Evolutionary conservation across 2,888 invertebrate species (phyloP), one percentile per base, ranked within the genome.

Genomic region (Mycalesis mineus): DNA sequence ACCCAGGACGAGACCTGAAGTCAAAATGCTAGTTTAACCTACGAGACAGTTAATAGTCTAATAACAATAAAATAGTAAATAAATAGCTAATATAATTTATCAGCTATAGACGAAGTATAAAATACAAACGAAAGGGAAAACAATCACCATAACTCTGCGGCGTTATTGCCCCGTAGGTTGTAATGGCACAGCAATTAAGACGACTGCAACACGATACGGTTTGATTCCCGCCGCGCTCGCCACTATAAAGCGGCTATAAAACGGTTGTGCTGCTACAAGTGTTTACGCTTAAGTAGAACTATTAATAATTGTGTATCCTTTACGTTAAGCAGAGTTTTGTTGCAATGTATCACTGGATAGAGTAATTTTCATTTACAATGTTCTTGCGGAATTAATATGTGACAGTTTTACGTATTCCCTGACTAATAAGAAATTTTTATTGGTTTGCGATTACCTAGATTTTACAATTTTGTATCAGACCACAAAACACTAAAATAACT

Each of bases 131-230:
- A 41, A 41, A 41, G 4, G 41, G 14, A 17, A 41, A 36, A 36
- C 11, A 36, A 36, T 36, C 36, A 36, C 36, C 36, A 36, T 36
- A 11, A 11, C 17, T 41, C 41, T 17, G 8, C 15, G 3, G 9
- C 17, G 17, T 41, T 41, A 41, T 17, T 9, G 15, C 41, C 15
- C 15, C n/a, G 41, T 11, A 8, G 15, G 41, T 15, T 41, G 5
- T 41, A 41, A 41, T 17, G 11, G 41, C 41, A 17, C 11, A 11
- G 8, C 41, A 17, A 41, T 41, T 41, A 17, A 41, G 41, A 15
- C 4, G 41, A 15, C 41, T 41, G 14, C 17, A 17, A 44, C 51
- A 40, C 22, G 17, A 55, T 36, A 55, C 55, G 50, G 51, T 59
- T 51, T 51, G 49, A 39, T 47, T 29, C 48, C 39, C 41, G 47